A percentile compares a stretch with the other conserved stretches of the same genome.
Evolutionary conservation across 2,113 vertebrate species (phyloP).

Genomic region (Gopherus evgoodei): DNA sequence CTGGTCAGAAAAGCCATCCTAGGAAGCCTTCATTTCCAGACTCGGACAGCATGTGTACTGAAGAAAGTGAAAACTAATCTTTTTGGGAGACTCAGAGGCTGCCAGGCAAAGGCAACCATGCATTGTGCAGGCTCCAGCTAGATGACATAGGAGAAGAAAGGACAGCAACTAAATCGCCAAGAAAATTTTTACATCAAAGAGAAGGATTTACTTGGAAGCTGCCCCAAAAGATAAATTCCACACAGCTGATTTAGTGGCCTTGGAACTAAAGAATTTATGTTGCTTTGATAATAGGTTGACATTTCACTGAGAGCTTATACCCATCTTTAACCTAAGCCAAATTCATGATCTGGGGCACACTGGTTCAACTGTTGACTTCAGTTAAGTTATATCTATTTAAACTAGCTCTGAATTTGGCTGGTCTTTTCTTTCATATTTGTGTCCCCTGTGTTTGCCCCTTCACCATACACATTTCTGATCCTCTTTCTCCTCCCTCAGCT

Average conservation of each 20-base stretch:
- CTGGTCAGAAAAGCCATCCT: neutral
- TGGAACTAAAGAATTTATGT: neutral
- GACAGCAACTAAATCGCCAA: neutral
- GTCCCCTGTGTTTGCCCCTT: neutral
- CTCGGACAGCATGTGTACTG: neutral
- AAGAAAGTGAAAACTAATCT: neutral
- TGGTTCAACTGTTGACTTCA: neutral
- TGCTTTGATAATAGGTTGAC: neutral
- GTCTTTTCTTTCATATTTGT: neutral
- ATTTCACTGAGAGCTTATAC: neutral
- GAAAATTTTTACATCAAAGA: neutral
- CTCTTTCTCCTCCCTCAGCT: neutral
- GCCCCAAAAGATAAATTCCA: too few relatives aligned
- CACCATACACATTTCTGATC: neutral
- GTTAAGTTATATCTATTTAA: neutral
- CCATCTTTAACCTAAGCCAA: neutral
- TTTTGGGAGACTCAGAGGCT: neutral
- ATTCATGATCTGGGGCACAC: neutral
- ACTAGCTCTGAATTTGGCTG: neutral
- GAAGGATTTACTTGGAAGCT: too few relatives aligned
- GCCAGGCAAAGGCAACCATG: neutral
- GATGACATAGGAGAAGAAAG: neutral
- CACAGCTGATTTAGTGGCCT: neutral
- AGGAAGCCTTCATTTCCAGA: neutral
- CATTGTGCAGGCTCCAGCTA: neutral